Base-by-base conservation (phyloP, 53 echinoderm and acorn worm genomes). In the Luidia sarsii region DNA sequence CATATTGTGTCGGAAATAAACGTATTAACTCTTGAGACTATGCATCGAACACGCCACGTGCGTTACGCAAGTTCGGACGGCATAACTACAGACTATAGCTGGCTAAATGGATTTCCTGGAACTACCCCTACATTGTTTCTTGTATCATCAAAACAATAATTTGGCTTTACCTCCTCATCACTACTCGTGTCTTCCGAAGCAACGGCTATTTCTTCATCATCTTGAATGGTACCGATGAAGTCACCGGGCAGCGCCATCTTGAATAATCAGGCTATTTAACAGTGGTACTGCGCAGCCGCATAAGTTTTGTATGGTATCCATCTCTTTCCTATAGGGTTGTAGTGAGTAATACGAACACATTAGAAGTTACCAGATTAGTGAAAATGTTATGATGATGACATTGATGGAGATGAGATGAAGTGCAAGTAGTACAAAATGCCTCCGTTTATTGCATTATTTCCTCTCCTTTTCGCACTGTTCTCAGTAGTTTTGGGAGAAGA, bases 111-210 rank as follows among this genome's bases (percentile, higher is more conserved):
- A n/a, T n/a, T n/a, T n/a, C n/a, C n/a, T n/a, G n/a, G n/a, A n/a
- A n/a, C n/a, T n/a, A n/a, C n/a, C n/a, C n/a, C n/a, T n/a, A 41
- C 27, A 2, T 59, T 15, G 3, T 39, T 20, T 27, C 1, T 59
- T 29, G 9, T 4, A 9, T 46, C 5, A 36, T 36, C 18, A 0
- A 52, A n/a, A n/a, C n/a, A n/a, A n/a, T n/a, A n/a, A n/a, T n/a
- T n/a, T n/a, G n/a, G n/a, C 43, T 23, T 39, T 57, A 92, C 95
- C 88, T 95, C 95, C 57, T 95, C 95, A 80, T 95, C 95, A 53
- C 90, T 90, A 61, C 92, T 92, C 39, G 90, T 80, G 19, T 92
- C 92, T 83, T 95, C 95, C 4, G 92, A 95, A 53, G 85, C 85
- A 80, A 92, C 85, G 10, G 65, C 24, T 71, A 95, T 70, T 59